Conservation (phyloP, 2,797 vertebrate species). For the Petrocephalus sullivani region DNA sequence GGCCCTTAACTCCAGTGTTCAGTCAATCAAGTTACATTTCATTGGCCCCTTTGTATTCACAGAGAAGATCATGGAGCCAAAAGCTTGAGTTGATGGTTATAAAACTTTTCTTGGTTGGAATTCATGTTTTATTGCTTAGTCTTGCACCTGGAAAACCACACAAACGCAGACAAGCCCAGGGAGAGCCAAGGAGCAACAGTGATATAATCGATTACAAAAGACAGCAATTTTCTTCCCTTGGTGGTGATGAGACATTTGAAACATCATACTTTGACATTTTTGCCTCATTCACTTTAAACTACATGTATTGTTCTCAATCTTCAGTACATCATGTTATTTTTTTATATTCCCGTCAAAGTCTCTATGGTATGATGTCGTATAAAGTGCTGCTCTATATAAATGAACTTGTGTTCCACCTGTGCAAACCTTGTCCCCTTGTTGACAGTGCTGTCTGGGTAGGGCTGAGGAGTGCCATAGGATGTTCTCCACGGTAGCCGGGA, state of each 20-base stretch:
- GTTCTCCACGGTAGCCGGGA: neutral
- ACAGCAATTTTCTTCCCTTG: neutral
- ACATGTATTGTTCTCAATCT: neutral
- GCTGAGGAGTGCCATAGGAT: neutral
- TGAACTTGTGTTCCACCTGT: neutral
- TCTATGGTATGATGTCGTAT: neutral
- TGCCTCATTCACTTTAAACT: neutral
- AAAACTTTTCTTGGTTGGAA: neutral
- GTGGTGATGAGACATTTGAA: neutral
- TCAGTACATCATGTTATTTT: neutral
- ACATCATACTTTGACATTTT: constrained; percentile 3
- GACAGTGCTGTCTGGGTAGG: neutral
- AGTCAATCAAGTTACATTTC: neutral
- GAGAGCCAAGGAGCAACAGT: neutral
- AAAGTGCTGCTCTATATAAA: neutral
- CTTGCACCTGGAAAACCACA: neutral
- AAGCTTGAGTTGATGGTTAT: neutral
- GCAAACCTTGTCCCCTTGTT: neutral
- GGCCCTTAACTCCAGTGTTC: neutral
- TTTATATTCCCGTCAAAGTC: neutral
- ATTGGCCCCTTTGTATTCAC: neutral
- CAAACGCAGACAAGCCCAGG: neutral
- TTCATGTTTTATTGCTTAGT: neutral
- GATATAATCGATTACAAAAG: neutral
- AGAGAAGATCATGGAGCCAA: neutral